Base-by-base conservation (phyloP, 2,888 invertebrate species). In the Entomobrya multifasciata region DNA sequence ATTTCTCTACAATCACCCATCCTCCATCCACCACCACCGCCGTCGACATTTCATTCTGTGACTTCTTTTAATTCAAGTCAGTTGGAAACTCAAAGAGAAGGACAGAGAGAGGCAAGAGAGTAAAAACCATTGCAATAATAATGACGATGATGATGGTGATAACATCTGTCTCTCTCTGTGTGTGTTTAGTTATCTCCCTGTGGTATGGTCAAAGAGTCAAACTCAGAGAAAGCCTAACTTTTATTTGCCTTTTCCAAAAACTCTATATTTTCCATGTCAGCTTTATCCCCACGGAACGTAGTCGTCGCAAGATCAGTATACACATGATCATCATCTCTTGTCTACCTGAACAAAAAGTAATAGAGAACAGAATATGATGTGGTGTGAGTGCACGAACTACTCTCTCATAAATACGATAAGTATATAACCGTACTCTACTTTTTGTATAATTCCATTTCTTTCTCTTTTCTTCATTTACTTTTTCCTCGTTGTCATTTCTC, bases 61-160 rank as follows among this genome's bases (percentile, higher is more conserved):
- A 80, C 67, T 60, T 49, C 62, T 65, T 65, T 49, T 67, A 49
- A 65, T 79, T 41, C 80, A 80, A 36, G 30, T 80, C 41, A 52
- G 80, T 52, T 49, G 67, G 80, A 80, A 67, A 80, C 65, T 67
- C 80, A 80, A 80, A 80, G 55, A 49, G 67, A 67, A 80, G 10
- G 65, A 41, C 30, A 36, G 74, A 60, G 8, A 13, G 13, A 15
- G 13, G 15, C 2, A 15, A n/a, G 57, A 57, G 74, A 77, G 80
- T 30, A 67, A 80, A 67, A 67, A 67, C 80, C 80, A 80, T 80
- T 80, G 80, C 80, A 65, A 80, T 80, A 80, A 80, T 80, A 80
- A 80, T 80, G 52, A 74, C 30, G 49, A 74, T 27, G 70, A 70
- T 2, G 47, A 47, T 25, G 10, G 20, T n/a, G 74, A 27, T 72